A percentile compares a stretch with the other conserved stretches of the same genome.
Conservation (phyloP, 2,888 invertebrate genomes). For the Dioctria linearis region DNA sequence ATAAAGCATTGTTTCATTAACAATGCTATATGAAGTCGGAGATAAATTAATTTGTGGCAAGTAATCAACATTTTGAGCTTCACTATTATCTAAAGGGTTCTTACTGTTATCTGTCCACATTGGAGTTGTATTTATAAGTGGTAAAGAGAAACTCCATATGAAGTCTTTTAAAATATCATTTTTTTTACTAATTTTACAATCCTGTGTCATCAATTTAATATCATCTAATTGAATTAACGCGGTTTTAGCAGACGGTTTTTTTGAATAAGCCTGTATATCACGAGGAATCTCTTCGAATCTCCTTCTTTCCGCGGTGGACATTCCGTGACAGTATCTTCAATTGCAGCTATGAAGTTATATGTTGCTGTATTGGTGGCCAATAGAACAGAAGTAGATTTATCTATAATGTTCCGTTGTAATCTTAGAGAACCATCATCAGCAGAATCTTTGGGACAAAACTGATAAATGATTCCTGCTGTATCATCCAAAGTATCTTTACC, state of each 20-base stretch:
- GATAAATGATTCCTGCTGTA: constrained; percentile 64
- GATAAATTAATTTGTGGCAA: constrained; percentile 64
- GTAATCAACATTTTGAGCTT: constrained; percentile 63
- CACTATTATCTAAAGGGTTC: constrained; percentile 60
- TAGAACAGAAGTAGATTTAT: constrained; percentile 2
- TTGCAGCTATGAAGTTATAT: too few relatives aligned
- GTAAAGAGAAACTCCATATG: background rate
- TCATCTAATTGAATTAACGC: too few relatives aligned
- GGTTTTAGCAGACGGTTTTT: background rate
- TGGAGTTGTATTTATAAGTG: constrained; percentile 56
- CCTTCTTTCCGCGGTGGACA: background rate
- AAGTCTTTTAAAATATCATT: background rate
- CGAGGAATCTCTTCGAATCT: constrained; percentile 28
- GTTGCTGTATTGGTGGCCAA: background rate
- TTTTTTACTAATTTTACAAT: background rate
- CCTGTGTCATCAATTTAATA: too few relatives aligned
- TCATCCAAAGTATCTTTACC: constrained; percentile 66
- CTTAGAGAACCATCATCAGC: background rate
- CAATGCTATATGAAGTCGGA: constrained; percentile 62
- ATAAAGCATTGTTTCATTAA: constrained; percentile 62
- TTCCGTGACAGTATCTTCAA: too few relatives aligned
- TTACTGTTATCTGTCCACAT: constrained; percentile 64
- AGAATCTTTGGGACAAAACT: constrained; percentile 54
- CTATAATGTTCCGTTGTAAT: background rate
- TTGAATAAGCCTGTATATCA: constrained; percentile 4